phyloP scores from a whole-genome alignment of 2,888 invertebrate genomes.

The Ypsolopha sequella region DNA sequence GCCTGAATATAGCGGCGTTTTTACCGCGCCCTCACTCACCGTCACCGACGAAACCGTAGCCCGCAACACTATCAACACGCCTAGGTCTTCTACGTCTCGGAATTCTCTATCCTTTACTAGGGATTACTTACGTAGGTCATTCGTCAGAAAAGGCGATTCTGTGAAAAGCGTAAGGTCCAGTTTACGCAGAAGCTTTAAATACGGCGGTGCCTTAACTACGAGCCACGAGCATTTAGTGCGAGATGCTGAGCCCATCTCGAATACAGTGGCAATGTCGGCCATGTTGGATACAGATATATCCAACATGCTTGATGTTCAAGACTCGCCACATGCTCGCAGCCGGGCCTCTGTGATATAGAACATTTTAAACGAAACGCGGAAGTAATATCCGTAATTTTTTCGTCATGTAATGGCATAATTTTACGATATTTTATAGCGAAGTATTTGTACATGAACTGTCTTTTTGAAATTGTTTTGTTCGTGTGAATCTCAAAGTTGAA shows the following conservation, averaged over 20 bases:
- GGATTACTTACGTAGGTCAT: constrained; percentile 48
- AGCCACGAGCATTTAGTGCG: constrained; percentile 74
- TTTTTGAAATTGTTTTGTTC: constrained; percentile 9
- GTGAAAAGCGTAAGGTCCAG: constrained; percentile 55
- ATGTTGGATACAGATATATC: constrained; percentile 44
- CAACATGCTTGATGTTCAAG: constrained; percentile 37
- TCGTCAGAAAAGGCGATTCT: constrained; percentile 52
- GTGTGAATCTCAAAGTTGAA: constrained; percentile 7
- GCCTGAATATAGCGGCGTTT: constrained; percentile 32
- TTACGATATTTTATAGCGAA: not conserved
- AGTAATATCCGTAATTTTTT: not conserved
- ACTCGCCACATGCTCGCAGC: constrained; percentile 33
- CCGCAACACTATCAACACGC: constrained; percentile 8
- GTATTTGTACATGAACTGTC: constrained; percentile 1
- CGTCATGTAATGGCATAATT: not conserved
- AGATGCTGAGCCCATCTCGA: constrained; percentile 72
- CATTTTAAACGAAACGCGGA: not conserved
- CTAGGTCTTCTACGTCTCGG: constrained; percentile 33
- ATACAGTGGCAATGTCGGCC: constrained; percentile 58
- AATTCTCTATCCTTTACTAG: constrained; percentile 43
- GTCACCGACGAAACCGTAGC: constrained; percentile 44
- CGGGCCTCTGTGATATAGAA: constrained; percentile 47
- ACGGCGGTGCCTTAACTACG: constrained; percentile 48
- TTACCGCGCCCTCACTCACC: constrained; percentile 33
- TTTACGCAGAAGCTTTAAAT: constrained; percentile 49